These are phyloP conservation scores for Lates japonicus DNA, from an alignment of 2,797 vertebrate genomes.

Conservation along the genomic window DNA sequence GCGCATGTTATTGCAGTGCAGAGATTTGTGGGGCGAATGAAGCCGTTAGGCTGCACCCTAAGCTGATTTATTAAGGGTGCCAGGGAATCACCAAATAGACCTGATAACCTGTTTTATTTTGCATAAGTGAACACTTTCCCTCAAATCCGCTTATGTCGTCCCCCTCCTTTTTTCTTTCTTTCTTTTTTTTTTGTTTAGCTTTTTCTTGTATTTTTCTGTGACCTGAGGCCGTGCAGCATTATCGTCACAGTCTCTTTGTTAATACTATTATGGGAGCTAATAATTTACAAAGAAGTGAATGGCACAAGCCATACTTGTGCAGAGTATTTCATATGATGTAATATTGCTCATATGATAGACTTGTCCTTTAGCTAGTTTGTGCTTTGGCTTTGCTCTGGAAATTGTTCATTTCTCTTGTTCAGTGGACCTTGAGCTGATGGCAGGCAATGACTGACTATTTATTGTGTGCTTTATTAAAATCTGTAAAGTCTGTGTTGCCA, in stretches of 20 bases:
- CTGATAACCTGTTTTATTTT: constrained; percentile 89
- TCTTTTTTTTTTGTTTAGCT: constrained; percentile 51
- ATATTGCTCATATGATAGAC: constrained; percentile 9
- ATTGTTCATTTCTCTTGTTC: constrained; percentile 3
- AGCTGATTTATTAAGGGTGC: constrained; percentile 89
- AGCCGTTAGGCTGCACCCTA: constrained; percentile 85
- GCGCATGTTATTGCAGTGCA: constrained; percentile 89
- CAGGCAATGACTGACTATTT: constrained; percentile 1
- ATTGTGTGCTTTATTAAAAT: constrained; percentile 20
- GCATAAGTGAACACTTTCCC: constrained; percentile 87
- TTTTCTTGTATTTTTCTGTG: constrained; percentile 57
- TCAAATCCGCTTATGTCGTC: constrained; percentile 81
- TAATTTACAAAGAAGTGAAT: constrained; percentile 38
- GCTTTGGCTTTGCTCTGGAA: constrained; percentile 2
- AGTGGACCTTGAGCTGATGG: constrained; percentile 2
- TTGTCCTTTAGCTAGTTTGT: neutral
- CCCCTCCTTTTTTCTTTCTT: neutral
- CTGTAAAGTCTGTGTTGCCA: neutral
- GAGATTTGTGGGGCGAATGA: constrained; percentile 87
- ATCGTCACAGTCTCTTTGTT: constrained; percentile 43
- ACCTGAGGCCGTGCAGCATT: constrained; percentile 33
- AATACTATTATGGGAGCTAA: constrained; percentile 50
- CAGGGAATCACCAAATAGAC: constrained; percentile 87
- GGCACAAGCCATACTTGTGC: constrained; percentile 17
- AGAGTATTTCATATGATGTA: constrained; percentile 33